Base-by-base conservation (phyloP, 2,113 vertebrate genomes). In the Chrysemys picta region DNA sequence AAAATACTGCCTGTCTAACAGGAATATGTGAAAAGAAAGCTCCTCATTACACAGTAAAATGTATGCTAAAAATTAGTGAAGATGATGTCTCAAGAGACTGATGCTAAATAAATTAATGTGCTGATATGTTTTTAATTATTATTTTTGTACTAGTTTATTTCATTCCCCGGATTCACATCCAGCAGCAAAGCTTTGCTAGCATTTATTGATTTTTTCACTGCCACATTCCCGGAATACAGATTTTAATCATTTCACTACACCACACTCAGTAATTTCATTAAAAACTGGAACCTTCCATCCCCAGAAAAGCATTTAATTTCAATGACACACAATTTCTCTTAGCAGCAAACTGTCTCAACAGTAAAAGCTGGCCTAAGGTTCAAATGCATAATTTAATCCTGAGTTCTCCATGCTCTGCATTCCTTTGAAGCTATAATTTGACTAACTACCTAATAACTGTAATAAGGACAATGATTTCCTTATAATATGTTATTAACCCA, bases 271-370 rank as follows among this genome's bases (percentile, higher is more conserved):
- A 99, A 99, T 99, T 99, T 99, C 99, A 99, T 99, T 99, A 99
- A 99, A 98, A 98, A 99, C 97, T 98, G 98, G 98, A 99, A 99
- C 98, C 99, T 99, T 99, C 98, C 98, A 99, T 98, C 99, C 98
- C 98, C 98, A 98, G 97, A 98, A 98, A 99, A 98, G 98, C 99
- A 99, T 99, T 99, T 99, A 98, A 99, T 99, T 99, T 99, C 98
- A 99, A 98, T 99, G 98, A 99, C 99, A 99, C 99, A 99, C 98
- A 98, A 99, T 99, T 99, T 98, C 97, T 98, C 98, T 98, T 97
- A 98, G 98, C 98, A 98, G 98, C 98, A 98, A 99, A 99, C 98
- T 98, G 98, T 98, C 99, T 99, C 97, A 98, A 98, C 97, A 98
- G 98, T 98, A 98, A 99, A 99, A 98, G 98, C 98, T 99, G 99